Base-by-base conservation (phyloP, 2,888 invertebrate genomes). In the Papilio elwesi region DNA sequence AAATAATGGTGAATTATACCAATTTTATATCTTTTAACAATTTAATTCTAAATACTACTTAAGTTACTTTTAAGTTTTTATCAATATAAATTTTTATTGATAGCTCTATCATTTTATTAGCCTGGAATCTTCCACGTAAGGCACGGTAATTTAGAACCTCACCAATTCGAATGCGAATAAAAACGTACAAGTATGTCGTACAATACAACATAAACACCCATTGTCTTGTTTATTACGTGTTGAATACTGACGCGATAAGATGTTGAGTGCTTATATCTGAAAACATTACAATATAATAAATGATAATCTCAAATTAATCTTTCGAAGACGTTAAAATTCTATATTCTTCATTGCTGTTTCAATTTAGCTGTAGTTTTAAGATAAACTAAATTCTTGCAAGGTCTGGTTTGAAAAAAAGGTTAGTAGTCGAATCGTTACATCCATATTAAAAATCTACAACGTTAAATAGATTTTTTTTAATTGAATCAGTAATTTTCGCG, bases 141-240 rank as follows among this genome's bases (percentile, higher is more conserved):
- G 47, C n/a, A 26, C 51, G 52, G 64, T 64, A 48, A 53, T 55
- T 55, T 70, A 70, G 43, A 70, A n/a, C 53, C 13, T 26, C 38
- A 43, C 49, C 68, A 67, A 38, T 47, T 57, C 47, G 47, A 51
- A 53, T 48, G 64, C 5, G 51, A 63, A 53, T 70, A 64, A 64
- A 53, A 70, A 48, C 53, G 9, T 15, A 70, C 70, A 55, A 11
- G 26, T 64, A 52, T 64, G 70, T 53, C 64, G n/a, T 26, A 70
- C 64, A 70, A 64, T 64, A 64, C 55, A 53, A 53, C 63, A 64
- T 70, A 70, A 70, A 48, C 69, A 55, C 36, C 70, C 63, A 70
- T 70, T 70, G 70, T 64, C 12, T 51, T 7, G 10, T 16, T 16
- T 43, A 53, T 70, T 13, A 64, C 36, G 70, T 16, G 36, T 13